Conservation (phyloP, 2,888 invertebrate species). For the Rhynchonema sp. region DNA sequence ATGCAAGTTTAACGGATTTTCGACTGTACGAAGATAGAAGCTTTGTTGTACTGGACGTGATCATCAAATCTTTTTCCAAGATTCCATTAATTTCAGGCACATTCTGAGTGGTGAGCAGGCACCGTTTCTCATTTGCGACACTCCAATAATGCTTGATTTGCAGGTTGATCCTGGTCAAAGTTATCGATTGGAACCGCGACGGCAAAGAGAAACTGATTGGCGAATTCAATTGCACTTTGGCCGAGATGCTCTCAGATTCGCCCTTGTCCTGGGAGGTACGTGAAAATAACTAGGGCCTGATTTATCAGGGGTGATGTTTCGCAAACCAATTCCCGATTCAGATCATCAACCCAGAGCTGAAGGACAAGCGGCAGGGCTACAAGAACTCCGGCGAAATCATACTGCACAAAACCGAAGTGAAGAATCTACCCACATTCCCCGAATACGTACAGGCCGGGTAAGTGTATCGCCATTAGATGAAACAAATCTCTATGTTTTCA, state of each 20-base stretch:
- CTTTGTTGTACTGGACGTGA: too few relatives aligned
- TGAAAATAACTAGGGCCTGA: too few relatives aligned
- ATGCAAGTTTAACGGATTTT: too few relatives aligned
- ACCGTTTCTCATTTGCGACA: neutral
- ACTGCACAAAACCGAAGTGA: slow-evolving; percentile 10
- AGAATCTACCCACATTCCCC: slow-evolving; percentile 6
- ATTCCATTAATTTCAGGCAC: too few relatives aligned
- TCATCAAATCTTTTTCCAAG: too few relatives aligned
- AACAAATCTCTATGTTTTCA: too few relatives aligned
- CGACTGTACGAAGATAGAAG: too few relatives aligned
- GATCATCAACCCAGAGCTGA: neutral
- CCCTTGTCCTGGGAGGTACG: neutral
- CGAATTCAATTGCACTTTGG: slow-evolving; percentile 1
- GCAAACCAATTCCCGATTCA: neutral
- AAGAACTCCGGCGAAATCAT: neutral
- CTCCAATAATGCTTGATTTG: neutral
- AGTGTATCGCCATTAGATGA: too few relatives aligned
- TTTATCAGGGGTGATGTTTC: neutral
- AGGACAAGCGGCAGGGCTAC: neutral
- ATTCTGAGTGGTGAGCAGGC: too few relatives aligned
- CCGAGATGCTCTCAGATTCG: neutral
- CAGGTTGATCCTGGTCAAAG: slow-evolving; percentile 6
- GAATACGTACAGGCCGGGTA: neutral
- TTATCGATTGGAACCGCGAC: slow-evolving; percentile 7
- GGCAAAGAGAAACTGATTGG: slow-evolving; percentile 9